Percentiles rank a stretch among this genome's conserved stretches.
Evolutionary conservation across 2,888 invertebrate genomes (phyloP).

Genomic region (Scaptomyza cyrtandrae): DNA sequence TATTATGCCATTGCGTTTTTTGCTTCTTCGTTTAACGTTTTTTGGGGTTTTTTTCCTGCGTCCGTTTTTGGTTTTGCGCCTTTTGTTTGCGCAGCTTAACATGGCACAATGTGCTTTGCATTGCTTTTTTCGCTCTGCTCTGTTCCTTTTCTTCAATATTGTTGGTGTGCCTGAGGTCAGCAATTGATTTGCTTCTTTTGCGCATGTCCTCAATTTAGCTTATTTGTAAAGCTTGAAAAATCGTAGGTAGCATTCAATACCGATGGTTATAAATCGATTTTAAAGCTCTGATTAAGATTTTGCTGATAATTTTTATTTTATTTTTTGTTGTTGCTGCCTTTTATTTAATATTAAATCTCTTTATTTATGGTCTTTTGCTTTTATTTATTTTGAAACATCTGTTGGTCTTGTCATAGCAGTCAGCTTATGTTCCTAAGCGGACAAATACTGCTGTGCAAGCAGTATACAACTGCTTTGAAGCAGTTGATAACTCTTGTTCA

Average conservation of each 20-base stretch:
- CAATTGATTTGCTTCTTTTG: constrained; percentile 20
- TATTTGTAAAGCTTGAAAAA: constrained; percentile 5
- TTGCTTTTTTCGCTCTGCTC: constrained; percentile 39
- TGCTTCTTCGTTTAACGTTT: constrained; percentile 4
- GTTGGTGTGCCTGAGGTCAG: constrained; percentile 58
- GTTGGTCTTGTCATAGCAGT: constrained; percentile 1
- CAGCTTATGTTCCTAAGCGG: constrained; percentile 14
- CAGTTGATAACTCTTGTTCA: not conserved
- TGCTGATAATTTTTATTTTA: not conserved
- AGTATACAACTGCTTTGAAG: not conserved
- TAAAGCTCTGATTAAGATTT: not conserved
- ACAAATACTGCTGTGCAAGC: not conserved
- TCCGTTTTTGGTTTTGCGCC: constrained; percentile 46
- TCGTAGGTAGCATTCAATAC: not conserved
- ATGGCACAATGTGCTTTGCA: constrained; percentile 59
- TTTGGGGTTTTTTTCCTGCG: constrained; percentile 24
- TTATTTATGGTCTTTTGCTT: not conserved
- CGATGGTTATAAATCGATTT: constrained; percentile 11
- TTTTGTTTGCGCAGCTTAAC: constrained; percentile 50
- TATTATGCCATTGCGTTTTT: constrained; percentile 44
- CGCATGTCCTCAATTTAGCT: constrained; percentile 64
- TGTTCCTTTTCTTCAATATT: constrained; percentile 6
- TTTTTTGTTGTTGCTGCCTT: not conserved
- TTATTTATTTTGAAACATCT: not conserved
- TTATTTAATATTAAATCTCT: not conserved